Conservation (phyloP, 2,113 vertebrate species). For the Agelaius phoeniceus region DNA sequence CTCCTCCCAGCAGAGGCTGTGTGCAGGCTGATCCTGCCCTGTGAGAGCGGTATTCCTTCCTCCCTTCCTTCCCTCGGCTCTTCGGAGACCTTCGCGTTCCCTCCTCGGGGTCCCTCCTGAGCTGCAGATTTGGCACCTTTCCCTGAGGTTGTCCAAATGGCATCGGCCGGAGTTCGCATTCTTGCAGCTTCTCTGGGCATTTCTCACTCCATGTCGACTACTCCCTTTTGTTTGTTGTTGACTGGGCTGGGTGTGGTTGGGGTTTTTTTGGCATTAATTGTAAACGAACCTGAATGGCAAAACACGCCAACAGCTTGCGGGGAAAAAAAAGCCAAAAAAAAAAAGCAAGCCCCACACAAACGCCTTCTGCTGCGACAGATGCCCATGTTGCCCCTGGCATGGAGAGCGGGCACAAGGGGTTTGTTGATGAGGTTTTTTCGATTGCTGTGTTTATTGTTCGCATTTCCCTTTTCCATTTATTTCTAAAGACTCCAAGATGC, state of each 20-base stretch:
- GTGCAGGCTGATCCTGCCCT: conserved; percentile 54
- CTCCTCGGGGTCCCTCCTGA: conserved; percentile 38
- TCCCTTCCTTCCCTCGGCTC: conserved; percentile 43
- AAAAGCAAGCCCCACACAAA: conserved; percentile 33
- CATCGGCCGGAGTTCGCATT: conserved; percentile 61
- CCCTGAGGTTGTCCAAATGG: conserved; percentile 69
- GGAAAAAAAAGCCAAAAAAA: not conserved
- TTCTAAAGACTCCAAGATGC: conserved; percentile 72
- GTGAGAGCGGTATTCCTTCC: conserved; percentile 39
- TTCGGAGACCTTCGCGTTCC: conserved; percentile 45
- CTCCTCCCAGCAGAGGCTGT: conserved; percentile 75
- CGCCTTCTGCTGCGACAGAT: conserved; percentile 77
- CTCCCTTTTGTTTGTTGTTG: conserved; percentile 81
- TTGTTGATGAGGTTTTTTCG: conserved; percentile 63
- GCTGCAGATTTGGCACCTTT: conserved; percentile 71
- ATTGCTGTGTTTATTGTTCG: conserved; percentile 70
- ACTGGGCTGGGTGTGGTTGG: conserved; percentile 68
- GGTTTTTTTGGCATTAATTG: conserved; percentile 68
- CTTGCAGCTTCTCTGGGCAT: conserved; percentile 70
- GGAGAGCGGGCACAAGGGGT: conserved; percentile 65
- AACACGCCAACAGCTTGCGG: conserved; percentile 64
- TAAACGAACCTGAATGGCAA: conserved; percentile 77
- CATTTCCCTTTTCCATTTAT: conserved; percentile 62
- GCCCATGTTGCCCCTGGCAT: conserved; percentile 78
- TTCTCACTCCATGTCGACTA: conserved; percentile 68